Conservation (phyloP, 2,113 vertebrate genomes). For the Sebastes fasciatus region DNA sequence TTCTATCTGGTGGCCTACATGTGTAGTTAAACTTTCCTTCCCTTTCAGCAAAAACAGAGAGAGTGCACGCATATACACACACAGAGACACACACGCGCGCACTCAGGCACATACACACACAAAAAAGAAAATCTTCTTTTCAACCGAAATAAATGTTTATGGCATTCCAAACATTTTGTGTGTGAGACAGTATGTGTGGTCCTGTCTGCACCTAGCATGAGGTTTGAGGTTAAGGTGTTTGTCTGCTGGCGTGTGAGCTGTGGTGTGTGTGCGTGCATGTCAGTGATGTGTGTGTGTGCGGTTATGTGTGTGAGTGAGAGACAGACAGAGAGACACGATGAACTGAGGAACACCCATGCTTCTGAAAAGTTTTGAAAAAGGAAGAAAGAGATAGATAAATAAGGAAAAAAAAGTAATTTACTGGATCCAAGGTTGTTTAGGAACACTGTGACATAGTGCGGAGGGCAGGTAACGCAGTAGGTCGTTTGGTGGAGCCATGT, state of each 20-base stretch:
- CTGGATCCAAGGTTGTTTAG: constrained; percentile 1
- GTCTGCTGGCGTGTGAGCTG: constrained; percentile 58
- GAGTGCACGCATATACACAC: not conserved
- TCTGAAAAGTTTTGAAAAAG: constrained; percentile 25
- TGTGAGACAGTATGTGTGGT: constrained; percentile 84
- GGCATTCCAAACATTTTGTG: constrained; percentile 84
- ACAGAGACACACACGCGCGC: not conserved
- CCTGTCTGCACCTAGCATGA: constrained; percentile 81
- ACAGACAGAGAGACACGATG: not conserved
- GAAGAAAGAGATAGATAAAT: constrained; percentile 1
- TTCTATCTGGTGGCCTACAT: constrained; percentile 55
- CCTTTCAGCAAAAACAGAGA: constrained; percentile 47
- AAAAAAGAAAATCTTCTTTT: constrained; percentile 65
- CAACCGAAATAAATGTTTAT: constrained; percentile 85
- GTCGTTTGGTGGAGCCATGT: not conserved
- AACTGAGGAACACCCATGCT: constrained; percentile 43
- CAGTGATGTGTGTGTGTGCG: constrained; percentile 19
- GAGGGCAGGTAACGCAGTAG: not conserved
- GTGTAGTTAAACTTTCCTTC: constrained; percentile 59
- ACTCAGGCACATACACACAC: constrained; percentile 24
- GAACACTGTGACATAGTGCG: not conserved
- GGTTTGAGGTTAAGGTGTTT: constrained; percentile 82
- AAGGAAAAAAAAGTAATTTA: constrained; percentile 9
- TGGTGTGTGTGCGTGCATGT: constrained; percentile 35
- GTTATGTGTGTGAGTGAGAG: not conserved